A percentile compares a stretch with the other conserved stretches of the same genome.
These are phyloP conservation scores for Drosophila anomalipes DNA, from an alignment of 2,888 invertebrate species.

Conservation along the genomic window DNA sequence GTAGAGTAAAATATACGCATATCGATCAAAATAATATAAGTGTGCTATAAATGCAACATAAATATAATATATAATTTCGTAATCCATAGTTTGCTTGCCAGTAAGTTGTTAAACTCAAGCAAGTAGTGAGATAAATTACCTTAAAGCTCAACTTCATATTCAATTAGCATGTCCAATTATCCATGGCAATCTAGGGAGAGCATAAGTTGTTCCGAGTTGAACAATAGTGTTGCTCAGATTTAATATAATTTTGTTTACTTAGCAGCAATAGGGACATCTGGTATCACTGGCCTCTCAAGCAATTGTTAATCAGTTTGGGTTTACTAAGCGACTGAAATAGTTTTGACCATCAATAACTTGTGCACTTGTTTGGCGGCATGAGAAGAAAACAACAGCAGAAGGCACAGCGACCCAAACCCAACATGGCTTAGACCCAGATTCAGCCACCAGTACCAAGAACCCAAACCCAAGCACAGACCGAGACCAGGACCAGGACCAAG, in stretches of 20 bases:
- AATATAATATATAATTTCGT: neutral
- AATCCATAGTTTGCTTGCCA: neutral
- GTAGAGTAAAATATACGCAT: no score
- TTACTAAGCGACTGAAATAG: conserved; percentile 22
- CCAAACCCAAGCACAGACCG: neutral
- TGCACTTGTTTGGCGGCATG: neutral
- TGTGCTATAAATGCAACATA: no score
- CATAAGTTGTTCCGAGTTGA: neutral
- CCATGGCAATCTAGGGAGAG: neutral
- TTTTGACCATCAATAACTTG: conserved; percentile 34
- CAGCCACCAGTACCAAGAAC: neutral
- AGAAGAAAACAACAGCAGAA: conserved; percentile 2
- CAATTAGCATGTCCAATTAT: neutral
- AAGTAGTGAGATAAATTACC: neutral
- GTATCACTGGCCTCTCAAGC: conserved; percentile 5
- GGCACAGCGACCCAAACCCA: neutral
- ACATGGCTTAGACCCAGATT: neutral
- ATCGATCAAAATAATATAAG: no score
- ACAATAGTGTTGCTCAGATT: neutral
- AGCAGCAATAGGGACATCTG: conserved; percentile 1
- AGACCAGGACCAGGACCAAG: neutral
- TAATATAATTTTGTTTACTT: neutral
- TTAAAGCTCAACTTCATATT: neutral
- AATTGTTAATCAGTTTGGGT: conserved; percentile 31
- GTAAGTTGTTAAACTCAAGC: neutral